These are phyloP conservation scores for Tinea pellionella DNA, from an alignment of 2,888 invertebrate genomes.

Conservation along the genomic window DNA sequence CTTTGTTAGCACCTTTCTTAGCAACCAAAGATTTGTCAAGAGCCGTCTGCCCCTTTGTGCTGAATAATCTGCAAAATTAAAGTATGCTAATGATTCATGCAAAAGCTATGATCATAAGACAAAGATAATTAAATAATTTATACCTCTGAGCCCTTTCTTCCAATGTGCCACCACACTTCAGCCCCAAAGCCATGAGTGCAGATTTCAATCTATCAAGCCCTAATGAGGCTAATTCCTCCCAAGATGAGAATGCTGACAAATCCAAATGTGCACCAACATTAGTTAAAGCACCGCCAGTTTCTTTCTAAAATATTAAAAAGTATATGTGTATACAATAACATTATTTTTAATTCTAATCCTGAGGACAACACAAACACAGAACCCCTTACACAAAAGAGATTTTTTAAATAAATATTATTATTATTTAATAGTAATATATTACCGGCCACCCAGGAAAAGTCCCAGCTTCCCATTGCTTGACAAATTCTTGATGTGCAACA, in stretches of 20 bases:
- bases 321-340: too few species aligned
- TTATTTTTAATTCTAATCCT: too few species aligned
- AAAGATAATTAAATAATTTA: background rate
- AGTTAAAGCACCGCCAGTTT: constrained; percentile 91
- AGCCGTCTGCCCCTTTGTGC: constrained; percentile 94
- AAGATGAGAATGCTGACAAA: constrained; percentile 96
- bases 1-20: constrained; percentile 83
- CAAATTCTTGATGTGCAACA: constrained; percentile 82
- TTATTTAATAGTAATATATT: constrained; percentile 24
- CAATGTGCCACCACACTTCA: constrained; percentile 98
- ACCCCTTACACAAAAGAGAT: too few species aligned
- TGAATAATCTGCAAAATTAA: constrained; percentile 74
- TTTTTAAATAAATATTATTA: too few species aligned
- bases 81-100: too few species aligned
- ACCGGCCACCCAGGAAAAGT: constrained; percentile 95
- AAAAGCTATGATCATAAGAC: too few species aligned
- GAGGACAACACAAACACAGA: too few species aligned
- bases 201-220: constrained; percentile 98
- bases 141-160: constrained; percentile 95
- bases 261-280: constrained; percentile 97
- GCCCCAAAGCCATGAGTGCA: constrained; percentile 93
- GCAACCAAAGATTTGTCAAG: constrained; percentile 92
- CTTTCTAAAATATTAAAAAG: constrained; percentile 72
- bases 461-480: constrained; percentile 88
- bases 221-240: constrained; percentile 96